phyloP scores from a whole-genome alignment of 1,140 invertebrate genomes.

The Dreissena polymorpha region DNA sequence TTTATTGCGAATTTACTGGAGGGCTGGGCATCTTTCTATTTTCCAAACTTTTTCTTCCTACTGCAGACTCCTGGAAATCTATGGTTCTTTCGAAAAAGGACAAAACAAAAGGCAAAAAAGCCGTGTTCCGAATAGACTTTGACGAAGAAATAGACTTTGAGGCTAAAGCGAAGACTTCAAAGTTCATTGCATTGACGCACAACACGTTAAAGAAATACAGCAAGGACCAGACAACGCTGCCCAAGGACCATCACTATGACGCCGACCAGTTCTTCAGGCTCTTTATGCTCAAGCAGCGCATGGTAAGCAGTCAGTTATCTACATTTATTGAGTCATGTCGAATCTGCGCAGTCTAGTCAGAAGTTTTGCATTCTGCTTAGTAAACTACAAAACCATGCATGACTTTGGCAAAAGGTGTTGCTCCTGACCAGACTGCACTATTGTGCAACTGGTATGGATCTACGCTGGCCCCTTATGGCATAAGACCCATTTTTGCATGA shows the following conservation, averaged over 20 bases:
- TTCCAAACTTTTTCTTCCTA: no score
- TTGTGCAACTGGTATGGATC: no score
- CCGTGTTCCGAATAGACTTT: slow-evolving; percentile 71
- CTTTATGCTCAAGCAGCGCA: slow-evolving; percentile 69
- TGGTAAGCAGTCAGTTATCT: slow-evolving; percentile 62
- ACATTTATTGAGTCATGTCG: background rate
- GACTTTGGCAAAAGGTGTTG: no score
- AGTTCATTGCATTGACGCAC: slow-evolving; percentile 76
- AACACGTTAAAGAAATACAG: slow-evolving; percentile 78
- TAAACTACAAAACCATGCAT: no score
- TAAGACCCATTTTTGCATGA: no score
- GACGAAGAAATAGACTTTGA: slow-evolving; percentile 73
- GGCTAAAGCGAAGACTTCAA: slow-evolving; percentile 69
- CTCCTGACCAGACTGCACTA: no score
- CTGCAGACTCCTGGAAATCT: slow-evolving; percentile 23
- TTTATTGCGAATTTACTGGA: no score
- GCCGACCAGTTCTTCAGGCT: slow-evolving; percentile 77
- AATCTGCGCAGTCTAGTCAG: no score
- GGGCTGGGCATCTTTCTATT: no score
- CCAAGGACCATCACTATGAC: slow-evolving; percentile 80
- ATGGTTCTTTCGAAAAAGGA: slow-evolving; percentile 40
- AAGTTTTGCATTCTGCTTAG: no score
- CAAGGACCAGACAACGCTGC: slow-evolving; percentile 78
- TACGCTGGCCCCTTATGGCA: no score
- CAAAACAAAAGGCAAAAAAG: slow-evolving; percentile 70